A percentile compares a stretch with the other conserved stretches of the same genome.
phyloP scores from a whole-genome alignment of 2,113 vertebrate species.

The Chlorodrepanis virens region DNA sequence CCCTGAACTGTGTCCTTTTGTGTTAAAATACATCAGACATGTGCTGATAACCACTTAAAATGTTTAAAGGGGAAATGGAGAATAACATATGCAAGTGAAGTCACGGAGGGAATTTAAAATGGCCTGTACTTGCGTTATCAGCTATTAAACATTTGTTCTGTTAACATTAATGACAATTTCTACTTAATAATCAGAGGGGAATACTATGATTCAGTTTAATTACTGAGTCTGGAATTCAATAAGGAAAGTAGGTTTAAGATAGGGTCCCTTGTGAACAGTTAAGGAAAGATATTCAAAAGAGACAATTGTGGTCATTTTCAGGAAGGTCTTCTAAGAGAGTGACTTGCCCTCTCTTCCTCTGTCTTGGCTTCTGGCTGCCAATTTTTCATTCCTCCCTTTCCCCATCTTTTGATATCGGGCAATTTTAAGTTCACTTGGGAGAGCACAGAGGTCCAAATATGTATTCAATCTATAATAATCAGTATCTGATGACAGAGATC shows the following conservation, averaged over 20 bases:
- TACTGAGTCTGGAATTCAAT: background rate
- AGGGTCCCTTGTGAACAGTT: background rate
- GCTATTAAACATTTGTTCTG: background rate
- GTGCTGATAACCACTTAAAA: background rate
- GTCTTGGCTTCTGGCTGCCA: background rate
- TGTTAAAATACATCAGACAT: background rate
- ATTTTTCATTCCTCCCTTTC: background rate
- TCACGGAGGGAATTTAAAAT: background rate
- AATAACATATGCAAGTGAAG: background rate
- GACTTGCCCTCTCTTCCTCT: background rate
- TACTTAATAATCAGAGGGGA: background rate
- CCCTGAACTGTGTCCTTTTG: background rate
- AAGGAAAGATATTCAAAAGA: background rate
- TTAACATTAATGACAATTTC: background rate
- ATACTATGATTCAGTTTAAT: background rate
- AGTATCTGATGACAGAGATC: background rate
- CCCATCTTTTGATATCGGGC: background rate
- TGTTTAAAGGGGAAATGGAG: background rate
- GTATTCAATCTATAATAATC: background rate
- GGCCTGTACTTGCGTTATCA: background rate
- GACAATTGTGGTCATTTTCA: background rate
- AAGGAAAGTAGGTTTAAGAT: background rate
- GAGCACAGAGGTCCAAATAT: background rate
- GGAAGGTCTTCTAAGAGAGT: background rate
- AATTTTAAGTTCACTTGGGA: background rate